Evolutionary conservation across 2,797 vertebrate species (phyloP), one percentile per base, ranked within the genome.

Genomic region (Notamacropus eugenii): DNA sequence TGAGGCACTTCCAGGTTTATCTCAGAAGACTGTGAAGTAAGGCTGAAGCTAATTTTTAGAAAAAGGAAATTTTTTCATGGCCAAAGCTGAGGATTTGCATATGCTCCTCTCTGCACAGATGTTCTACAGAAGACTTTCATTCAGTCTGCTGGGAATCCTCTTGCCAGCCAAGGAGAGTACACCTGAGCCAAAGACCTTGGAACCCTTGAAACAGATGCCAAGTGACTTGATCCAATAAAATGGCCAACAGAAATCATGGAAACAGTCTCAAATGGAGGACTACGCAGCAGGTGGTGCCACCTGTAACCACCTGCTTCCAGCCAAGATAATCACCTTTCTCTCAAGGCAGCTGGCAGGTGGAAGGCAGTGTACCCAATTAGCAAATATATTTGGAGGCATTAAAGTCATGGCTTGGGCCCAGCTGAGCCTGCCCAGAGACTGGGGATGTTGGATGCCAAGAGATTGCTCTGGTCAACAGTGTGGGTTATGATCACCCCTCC

Each of bases 111-210:
- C 59, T 91, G 92, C 94, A 82, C n/a, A 52, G 67, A 24, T 9
- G 67, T 93, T 90, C 19, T 92, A 62, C 52, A 28, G 90, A 50
- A 3, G 4, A 27, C 28, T 27, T 59, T 24, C 74, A 22, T 58
- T 94, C 91, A 92, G 96, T 96, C 93, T 94, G 6, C 34, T 57
- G 52, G 52, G 52, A 54, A 92, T 97, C 94, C 94, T 87, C 94
- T 95, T 93, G 46, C 28, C 59, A 95, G 12, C 95, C 94, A 87
- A 4, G 2, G 56, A 94, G 92, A 46, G 29, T 40, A 95, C 95
- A 95, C 93, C 82, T 96, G 96, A 93, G 94, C n/a, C 96, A 96
- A 93, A 94, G n/a, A 58, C 54, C 92, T 95, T 52, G 54, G 90
- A 96, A 95, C 34, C 54, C 92, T 93, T 59, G 87, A 95, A 93